Percentiles rank a stretch among this genome's conserved stretches.
Conservation (phyloP, 2,888 invertebrate species). For the Rotaria sp. region DNA sequence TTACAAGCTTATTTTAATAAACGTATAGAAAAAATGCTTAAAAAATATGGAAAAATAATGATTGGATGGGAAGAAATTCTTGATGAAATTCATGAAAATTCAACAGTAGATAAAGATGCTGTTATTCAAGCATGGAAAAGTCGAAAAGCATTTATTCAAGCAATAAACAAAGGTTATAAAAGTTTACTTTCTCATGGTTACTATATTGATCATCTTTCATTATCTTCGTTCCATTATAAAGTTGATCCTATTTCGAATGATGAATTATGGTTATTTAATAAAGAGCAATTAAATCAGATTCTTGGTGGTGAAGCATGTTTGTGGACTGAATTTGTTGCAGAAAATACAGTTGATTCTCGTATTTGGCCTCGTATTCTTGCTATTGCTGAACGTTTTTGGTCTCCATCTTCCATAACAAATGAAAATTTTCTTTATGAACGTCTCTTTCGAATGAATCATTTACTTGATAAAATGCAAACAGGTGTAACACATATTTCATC, state of each 20-base stretch:
- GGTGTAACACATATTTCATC: neutral
- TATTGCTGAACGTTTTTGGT: constrained; percentile 17
- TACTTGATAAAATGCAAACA: neutral
- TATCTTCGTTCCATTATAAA: neutral
- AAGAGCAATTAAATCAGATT: constrained; percentile 63
- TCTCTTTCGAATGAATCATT: neutral
- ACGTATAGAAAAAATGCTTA: neutral
- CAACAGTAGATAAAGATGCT: neutral
- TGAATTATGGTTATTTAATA: constrained; percentile 42
- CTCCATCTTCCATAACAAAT: neutral
- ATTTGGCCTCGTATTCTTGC: neutral
- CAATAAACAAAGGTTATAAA: neutral
- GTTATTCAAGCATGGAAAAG: neutral
- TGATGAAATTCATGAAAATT: neutral
- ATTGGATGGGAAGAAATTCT: constrained; percentile 23
- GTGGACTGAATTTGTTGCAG: constrained; percentile 63
- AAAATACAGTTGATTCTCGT: neutral
- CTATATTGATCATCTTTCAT: neutral
- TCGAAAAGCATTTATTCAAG: neutral
- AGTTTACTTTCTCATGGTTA: neutral
- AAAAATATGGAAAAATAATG: neutral
- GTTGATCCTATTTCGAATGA: neutral
- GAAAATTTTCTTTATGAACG: neutral
- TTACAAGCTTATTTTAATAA: constrained; percentile 5
- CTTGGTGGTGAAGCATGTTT: constrained; percentile 84